Evolutionary conservation across 2,113 vertebrate genomes (phyloP), one percentile per base, ranked within the genome.

Genomic region (Oophaga pumilio): DNA sequence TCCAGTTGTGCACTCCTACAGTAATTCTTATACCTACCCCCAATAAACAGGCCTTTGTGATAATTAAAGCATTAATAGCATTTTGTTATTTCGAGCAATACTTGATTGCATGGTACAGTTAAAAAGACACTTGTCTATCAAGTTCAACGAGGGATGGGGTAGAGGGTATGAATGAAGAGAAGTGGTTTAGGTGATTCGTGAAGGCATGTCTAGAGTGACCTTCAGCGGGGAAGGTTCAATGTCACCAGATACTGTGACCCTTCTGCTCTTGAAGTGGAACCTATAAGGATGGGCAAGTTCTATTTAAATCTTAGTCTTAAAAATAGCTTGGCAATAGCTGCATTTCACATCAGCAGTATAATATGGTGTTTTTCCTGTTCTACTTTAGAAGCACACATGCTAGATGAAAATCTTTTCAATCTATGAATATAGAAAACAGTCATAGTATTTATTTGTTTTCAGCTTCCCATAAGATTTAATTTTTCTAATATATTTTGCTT

Each of bases 121-220:
- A 5, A 43, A 43, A 43, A 43, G 33, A 43, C 33, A 43, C 33
- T 43, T 4, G 33, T 43, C 33, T 43, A 43, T 5, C 33, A 43
- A 43, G 33, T 43, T 5, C 33, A 43, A 2, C 33, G 3, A 43
- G 33, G 0, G 33, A 43, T 43, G 33, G 33, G 33, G 33, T 2
- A 43, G 33, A 43, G 33, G 5, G 3, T 43, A 43, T 43, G 33
- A 43, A 43, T 43, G 33, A 43, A 43, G 33, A 5, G 5, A 43
- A 43, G 33, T 43, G 33, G 5, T 43, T 4, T 43, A 43, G 3
- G 33, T 43, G 79, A 62, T 81, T 62, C 24, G 22, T 49, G 10
- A 64, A 50, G 33, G 33, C 26, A 82, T 82, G 80, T 52, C 64
- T 82, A 66, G 43, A 24, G 14, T 81, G 59, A 82, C 80, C 80